Evolutionary conservation across 2,888 invertebrate species (phyloP).

Genomic region (Cephus pygmeus): DNA sequence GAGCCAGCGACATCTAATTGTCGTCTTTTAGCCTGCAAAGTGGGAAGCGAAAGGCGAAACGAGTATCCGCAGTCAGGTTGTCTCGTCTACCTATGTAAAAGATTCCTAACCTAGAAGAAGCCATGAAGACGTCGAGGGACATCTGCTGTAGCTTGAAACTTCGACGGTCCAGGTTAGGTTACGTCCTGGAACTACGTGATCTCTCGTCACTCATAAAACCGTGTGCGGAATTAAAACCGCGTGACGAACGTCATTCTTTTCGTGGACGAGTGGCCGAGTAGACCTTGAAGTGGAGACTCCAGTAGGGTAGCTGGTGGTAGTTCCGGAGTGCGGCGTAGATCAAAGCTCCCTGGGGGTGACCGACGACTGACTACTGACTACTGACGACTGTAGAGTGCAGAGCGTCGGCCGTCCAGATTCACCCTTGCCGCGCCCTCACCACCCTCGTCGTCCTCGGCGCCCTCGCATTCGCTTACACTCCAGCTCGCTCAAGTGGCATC

Average conservation of each 20-base stretch:
- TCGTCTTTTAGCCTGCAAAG: slow-evolving; percentile 41
- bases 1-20: slow-evolving; percentile 51
- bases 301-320: slow-evolving; percentile 45
- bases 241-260: slow-evolving; percentile 38
- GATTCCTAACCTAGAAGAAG: neutral
- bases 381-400: slow-evolving; percentile 1
- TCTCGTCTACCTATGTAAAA: neutral
- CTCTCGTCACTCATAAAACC: neutral
- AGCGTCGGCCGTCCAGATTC: neutral
- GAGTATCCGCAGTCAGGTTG: slow-evolving; percentile 8
- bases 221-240: slow-evolving; percentile 31
- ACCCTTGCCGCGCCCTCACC: slow-evolving; percentile 9
- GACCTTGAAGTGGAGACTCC: slow-evolving; percentile 33
- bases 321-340: slow-evolving; percentile 59
- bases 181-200: neutral
- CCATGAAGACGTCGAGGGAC: neutral
- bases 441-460: slow-evolving; percentile 12
- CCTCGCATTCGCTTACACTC: slow-evolving; percentile 54
- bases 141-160: neutral
- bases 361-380: slow-evolving; percentile 38
- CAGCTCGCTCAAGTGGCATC: slow-evolving; percentile 64
- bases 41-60: slow-evolving; percentile 9
- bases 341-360: slow-evolving; percentile 61
- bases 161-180: neutral
- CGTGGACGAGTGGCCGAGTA: slow-evolving; percentile 34